Evolutionary conservation across 2,113 vertebrate genomes (phyloP).

Genomic region (Macaca mulatta): DNA sequence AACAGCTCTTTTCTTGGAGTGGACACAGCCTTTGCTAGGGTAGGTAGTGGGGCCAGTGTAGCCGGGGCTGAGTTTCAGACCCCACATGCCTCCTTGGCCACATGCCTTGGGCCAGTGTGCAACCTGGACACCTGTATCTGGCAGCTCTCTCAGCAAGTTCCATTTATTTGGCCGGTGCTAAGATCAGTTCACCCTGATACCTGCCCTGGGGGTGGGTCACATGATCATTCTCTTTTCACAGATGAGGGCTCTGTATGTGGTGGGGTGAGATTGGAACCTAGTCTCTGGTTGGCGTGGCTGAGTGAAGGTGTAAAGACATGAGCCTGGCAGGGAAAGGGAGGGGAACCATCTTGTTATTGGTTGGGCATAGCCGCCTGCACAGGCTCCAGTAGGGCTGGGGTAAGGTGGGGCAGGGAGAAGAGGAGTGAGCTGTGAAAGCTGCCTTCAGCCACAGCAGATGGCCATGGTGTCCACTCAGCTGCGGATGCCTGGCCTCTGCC

Average conservation of each 20-base stretch:
- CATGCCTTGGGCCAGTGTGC: not conserved
- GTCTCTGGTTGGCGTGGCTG: not conserved
- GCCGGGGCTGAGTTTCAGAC: not conserved
- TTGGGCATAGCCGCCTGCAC: fast-evolving
- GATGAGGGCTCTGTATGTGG: not conserved
- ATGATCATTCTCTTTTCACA: not conserved
- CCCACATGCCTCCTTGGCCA: not conserved
- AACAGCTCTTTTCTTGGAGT: not conserved
- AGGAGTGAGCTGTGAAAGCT: not conserved
- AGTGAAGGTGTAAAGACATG: not conserved
- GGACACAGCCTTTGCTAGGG: not conserved
- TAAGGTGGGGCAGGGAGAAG: not conserved
- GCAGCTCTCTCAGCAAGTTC: no score
- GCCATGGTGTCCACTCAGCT: not conserved
- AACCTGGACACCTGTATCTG: no score
- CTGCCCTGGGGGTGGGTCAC: not conserved
- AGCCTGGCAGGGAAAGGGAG: no score
- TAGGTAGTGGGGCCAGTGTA: not conserved
- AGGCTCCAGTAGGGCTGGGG: not conserved
- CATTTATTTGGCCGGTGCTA: not conserved
- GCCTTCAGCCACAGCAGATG: not conserved
- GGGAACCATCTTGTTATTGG: not conserved
- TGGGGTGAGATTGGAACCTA: not conserved
- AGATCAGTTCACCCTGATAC: not conserved
- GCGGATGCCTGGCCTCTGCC: fast-evolving